Evolutionary conservation across 2,113 vertebrate species (phyloP).

Genomic region (Hippocampus mohnikei): DNA sequence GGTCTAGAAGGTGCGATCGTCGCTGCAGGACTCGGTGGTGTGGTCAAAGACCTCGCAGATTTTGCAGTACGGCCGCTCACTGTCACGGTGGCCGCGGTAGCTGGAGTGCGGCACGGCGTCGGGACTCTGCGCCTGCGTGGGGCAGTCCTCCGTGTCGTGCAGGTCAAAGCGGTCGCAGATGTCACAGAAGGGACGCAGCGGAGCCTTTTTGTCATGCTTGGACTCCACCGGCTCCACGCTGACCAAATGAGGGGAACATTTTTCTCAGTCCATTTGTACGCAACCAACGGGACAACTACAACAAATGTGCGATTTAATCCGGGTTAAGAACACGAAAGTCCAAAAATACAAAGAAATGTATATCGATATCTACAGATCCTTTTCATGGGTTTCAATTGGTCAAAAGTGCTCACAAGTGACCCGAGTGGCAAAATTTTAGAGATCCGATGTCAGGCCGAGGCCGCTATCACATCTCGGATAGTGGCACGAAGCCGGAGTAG

Average conservation of each 20-base stretch:
- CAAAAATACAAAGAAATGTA: too few species aligned
- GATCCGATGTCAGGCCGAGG: too few species aligned
- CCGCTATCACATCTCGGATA: too few species aligned
- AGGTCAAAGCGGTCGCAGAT: slow-evolving; percentile 97
- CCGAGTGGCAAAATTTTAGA: too few species aligned
- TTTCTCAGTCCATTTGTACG: neutral
- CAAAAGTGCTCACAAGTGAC: too few species aligned
- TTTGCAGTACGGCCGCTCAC: slow-evolving; percentile 89
- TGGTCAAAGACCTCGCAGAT: slow-evolving; percentile 95
- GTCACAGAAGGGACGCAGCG: slow-evolving; percentile 92
- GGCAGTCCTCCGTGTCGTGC: slow-evolving; percentile 95
- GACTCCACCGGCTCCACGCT: slow-evolving; percentile 37
- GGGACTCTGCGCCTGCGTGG: slow-evolving; percentile 86
- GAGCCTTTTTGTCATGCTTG: slow-evolving; percentile 80
- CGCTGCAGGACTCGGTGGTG: slow-evolving; percentile 86
- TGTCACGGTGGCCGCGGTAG: slow-evolving; percentile 80
- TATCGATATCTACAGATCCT: too few species aligned
- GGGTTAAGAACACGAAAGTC: too few species aligned
- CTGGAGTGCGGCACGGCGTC: slow-evolving; percentile 86
- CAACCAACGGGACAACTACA: too few species aligned
- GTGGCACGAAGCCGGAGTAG: too few species aligned
- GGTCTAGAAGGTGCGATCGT: slow-evolving; percentile 90
- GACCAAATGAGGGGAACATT: neutral
- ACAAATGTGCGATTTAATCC: too few species aligned
- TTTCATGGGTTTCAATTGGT: too few species aligned